Percentiles rank a stretch among this genome's conserved stretches.
Conservation (phyloP, 2,888 invertebrate species). For the Oegoconia quadripuncta region DNA sequence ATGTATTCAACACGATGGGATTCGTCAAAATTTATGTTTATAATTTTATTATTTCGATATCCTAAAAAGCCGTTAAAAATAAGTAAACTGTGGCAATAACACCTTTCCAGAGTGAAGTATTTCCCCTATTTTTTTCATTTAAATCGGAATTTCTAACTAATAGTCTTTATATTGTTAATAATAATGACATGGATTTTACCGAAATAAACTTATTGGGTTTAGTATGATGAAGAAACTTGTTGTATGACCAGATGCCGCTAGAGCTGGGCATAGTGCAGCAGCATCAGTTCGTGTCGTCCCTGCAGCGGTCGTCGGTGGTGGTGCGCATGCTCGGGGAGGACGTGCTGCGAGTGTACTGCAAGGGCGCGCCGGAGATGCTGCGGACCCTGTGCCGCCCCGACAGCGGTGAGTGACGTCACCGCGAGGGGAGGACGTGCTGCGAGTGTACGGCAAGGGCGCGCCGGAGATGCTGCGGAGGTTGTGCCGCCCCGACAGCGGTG, state of each 20-base stretch:
- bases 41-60: too few species aligned
- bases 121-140: too few species aligned
- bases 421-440: conserved; percentile 85
- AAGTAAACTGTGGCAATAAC: too few species aligned
- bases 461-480: conserved; percentile 94
- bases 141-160: too few species aligned
- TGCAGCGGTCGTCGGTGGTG: conserved; percentile 95
- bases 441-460: conserved; percentile 94
- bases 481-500: conserved; percentile 83
- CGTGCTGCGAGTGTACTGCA: conserved; percentile 90
- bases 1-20: too few species aligned
- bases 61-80: too few species aligned
- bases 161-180: too few species aligned
- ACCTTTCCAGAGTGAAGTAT: too few species aligned
- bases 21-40: too few species aligned
- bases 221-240: not conserved
- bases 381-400: conserved; percentile 85
- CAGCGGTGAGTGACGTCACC: too few species aligned
- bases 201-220: too few species aligned
- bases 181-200: too few species aligned
- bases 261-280: conserved; percentile 92
- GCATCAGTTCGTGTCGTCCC: conserved; percentile 91
- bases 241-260: conserved; percentile 54
- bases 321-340: conserved; percentile 85
- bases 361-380: conserved; percentile 97